Evolutionary conservation across 2,113 vertebrate species (phyloP).

Genomic region (Rhineura floridana): DNA sequence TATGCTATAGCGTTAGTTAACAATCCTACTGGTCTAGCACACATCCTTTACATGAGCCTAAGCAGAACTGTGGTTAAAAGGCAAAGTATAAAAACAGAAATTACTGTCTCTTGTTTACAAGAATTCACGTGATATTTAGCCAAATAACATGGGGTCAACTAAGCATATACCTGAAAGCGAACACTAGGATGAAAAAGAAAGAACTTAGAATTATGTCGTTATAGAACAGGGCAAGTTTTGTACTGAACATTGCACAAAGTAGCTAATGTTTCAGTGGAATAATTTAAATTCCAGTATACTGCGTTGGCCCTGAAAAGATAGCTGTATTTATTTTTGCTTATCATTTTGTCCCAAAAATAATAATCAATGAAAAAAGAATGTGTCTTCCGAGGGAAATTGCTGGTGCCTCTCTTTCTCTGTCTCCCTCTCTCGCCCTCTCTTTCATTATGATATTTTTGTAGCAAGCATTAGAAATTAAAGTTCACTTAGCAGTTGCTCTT

Average conservation of each 20-base stretch:
- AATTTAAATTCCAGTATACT: slow-evolving; percentile 1
- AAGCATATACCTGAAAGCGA: background rate
- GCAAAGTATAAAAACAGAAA: background rate
- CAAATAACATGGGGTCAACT: background rate
- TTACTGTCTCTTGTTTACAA: background rate
- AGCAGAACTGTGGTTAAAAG: background rate
- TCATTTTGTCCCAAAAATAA: background rate
- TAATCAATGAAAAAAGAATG: background rate
- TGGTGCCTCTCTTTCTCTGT: background rate
- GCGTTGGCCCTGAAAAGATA: background rate
- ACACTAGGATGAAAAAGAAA: background rate
- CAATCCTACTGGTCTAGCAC: background rate
- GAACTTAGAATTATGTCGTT: background rate
- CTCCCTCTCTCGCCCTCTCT: background rate
- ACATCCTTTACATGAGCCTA: background rate
- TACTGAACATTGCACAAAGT: background rate
- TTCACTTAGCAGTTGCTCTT: slow-evolving; percentile 37
- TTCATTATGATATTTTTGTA: slow-evolving; percentile 8
- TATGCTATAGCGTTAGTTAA: background rate
- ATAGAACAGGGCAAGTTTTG: background rate
- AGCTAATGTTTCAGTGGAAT: background rate
- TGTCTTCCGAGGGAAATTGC: slow-evolving; percentile 1
- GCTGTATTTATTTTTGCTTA: background rate
- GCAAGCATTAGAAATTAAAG: slow-evolving; percentile 34
- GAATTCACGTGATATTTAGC: slow-evolving; percentile 24